These are phyloP conservation scores for Daubentonia madagascariensis DNA, from an alignment of 2,113 vertebrate genomes.

Conservation along the genomic window DNA sequence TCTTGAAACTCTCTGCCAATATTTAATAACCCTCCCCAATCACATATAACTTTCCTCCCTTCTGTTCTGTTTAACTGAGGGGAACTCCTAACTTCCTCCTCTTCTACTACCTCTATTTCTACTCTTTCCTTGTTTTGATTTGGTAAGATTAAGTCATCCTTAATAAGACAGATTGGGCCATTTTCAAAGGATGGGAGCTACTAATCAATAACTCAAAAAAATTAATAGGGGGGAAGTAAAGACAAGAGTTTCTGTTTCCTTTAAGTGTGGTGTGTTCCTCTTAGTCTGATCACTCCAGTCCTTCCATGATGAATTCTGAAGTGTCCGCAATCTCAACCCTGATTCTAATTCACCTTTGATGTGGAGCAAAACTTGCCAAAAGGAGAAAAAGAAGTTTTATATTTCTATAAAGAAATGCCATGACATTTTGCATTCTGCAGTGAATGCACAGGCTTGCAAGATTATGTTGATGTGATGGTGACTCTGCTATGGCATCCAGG, in stretches of 20 bases:
- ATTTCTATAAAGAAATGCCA: constrained; percentile 57
- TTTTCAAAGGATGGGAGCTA: not conserved
- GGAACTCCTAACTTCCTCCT: not conserved
- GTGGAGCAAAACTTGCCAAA: not conserved
- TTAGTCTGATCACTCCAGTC: not conserved
- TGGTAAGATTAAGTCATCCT: not conserved
- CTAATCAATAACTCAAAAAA: not conserved
- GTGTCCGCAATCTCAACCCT: not conserved
- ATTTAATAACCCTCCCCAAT: not conserved
- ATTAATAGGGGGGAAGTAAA: not conserved
- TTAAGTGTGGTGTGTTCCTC: not conserved
- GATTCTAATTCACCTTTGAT: constrained; percentile 39
- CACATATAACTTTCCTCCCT: not conserved
- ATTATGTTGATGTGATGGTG: constrained; percentile 42
- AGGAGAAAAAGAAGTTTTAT: not conserved
- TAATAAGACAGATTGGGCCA: not conserved
- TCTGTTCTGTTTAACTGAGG: not conserved
- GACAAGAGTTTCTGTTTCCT: not conserved
- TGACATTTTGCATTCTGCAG: constrained; percentile 63
- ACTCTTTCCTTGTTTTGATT: not conserved
- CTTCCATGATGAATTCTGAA: constrained; percentile 1
- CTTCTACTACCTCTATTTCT: not conserved
- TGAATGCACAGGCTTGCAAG: constrained; percentile 42
- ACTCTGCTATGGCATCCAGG: not conserved
- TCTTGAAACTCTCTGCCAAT: not conserved